phyloP scores from a whole-genome alignment of 2,888 invertebrate genomes.

The Carabus problematicus region DNA sequence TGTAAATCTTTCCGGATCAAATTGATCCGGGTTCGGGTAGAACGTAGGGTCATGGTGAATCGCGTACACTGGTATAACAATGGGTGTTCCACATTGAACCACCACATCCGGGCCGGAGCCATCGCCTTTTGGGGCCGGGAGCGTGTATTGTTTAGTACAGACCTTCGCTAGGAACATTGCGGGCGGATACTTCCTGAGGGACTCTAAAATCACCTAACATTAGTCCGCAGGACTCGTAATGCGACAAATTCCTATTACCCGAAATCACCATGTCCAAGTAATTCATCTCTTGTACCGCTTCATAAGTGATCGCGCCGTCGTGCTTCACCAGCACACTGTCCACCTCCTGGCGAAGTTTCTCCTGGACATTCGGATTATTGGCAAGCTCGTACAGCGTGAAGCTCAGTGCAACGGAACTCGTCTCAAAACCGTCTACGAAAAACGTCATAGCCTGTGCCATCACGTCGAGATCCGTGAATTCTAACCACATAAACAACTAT shows the following conservation, averaged over 20 bases:
- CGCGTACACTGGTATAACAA: slow-evolving; percentile 50
- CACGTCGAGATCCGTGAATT: slow-evolving; percentile 51
- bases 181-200: slow-evolving; percentile 43
- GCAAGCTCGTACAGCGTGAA: slow-evolving; percentile 58
- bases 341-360: slow-evolving; percentile 57
- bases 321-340: slow-evolving; percentile 49
- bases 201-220: slow-evolving; percentile 39
- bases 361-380: slow-evolving; percentile 55
- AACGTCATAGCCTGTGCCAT: slow-evolving; percentile 57
- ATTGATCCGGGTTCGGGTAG: slow-evolving; percentile 54
- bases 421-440: slow-evolving; percentile 61
- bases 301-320: slow-evolving; percentile 55
- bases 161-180: slow-evolving; percentile 34
- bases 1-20: slow-evolving; percentile 54
- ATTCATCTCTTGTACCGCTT: slow-evolving; percentile 57
- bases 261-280: slow-evolving; percentile 59
- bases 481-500: no score
- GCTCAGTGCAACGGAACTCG: slow-evolving; percentile 57
- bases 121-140: slow-evolving; percentile 39
- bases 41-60: slow-evolving; percentile 52
- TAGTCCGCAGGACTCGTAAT: background rate
- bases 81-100: slow-evolving; percentile 48
- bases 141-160: slow-evolving; percentile 41
- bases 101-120: slow-evolving; percentile 35
- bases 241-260: slow-evolving; percentile 50